Percentiles rank a stretch among this genome's conserved stretches.
These are phyloP conservation scores for Lacanobia oleracea DNA, from an alignment of 2,888 invertebrate genomes.

Conservation along the genomic window DNA sequence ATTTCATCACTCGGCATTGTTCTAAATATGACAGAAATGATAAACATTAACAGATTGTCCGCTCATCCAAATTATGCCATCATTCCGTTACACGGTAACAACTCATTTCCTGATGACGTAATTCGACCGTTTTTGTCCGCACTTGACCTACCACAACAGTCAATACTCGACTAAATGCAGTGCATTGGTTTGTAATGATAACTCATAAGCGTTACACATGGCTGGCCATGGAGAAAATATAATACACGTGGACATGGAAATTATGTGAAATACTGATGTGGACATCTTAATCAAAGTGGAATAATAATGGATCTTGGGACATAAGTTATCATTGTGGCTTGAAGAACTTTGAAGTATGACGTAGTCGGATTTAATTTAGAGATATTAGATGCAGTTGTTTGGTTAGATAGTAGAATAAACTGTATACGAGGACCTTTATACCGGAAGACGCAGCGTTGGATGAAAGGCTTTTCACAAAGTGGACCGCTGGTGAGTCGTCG, in stretches of 20 bases:
- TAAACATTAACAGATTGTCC: slow-evolving; percentile 21
- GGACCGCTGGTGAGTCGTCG: no score
- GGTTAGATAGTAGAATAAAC: neutral
- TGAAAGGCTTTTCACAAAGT: no score
- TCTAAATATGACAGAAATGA: slow-evolving; percentile 17
- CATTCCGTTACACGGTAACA: slow-evolving; percentile 1
- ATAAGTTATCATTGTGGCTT: neutral
- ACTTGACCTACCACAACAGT: slow-evolving; percentile 48
- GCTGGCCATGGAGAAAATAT: slow-evolving; percentile 72
- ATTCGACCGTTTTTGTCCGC: slow-evolving; percentile 18
- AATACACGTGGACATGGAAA: slow-evolving; percentile 37
- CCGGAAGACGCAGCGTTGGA: no score
- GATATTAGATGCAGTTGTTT: neutral
- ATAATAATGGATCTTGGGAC: neutral
- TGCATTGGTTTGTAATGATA: slow-evolving; percentile 61
- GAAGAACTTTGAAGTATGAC: neutral
- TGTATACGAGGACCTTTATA: neutral
- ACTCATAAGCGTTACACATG: slow-evolving; percentile 70
- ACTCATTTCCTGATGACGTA: slow-evolving; percentile 38
- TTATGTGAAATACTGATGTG: slow-evolving; percentile 6
- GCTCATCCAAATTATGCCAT: slow-evolving; percentile 14
- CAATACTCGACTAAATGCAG: slow-evolving; percentile 33
- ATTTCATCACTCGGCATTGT: neutral
- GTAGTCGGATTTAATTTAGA: neutral
- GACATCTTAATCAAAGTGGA: slow-evolving; percentile 8